These are phyloP conservation scores for Diarsia rubi DNA, from an alignment of 2,888 invertebrate species.

Conservation along the genomic window DNA sequence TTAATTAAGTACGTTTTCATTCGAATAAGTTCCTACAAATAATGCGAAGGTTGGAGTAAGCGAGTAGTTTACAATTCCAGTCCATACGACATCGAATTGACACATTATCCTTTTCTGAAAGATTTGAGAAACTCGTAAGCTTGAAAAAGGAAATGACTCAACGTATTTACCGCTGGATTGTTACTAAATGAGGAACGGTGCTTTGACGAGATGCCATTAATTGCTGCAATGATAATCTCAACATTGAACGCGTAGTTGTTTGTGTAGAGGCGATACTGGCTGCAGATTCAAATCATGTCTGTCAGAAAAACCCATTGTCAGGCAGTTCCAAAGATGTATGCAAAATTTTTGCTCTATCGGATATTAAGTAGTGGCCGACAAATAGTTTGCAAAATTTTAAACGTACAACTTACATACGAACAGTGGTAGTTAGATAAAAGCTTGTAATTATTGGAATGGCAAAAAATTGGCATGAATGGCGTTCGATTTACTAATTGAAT, in stretches of 20 bases:
- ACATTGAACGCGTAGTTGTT: background rate
- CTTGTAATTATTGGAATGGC: background rate
- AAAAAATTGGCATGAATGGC: too few relatives aligned
- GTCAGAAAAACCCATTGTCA: background rate
- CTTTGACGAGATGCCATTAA: background rate
- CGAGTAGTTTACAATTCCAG: background rate
- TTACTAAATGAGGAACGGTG: background rate
- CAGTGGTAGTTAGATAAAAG: background rate
- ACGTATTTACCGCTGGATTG: background rate
- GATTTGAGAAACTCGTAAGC: background rate
- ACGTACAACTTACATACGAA: background rate
- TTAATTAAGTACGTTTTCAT: background rate
- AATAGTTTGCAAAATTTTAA: background rate
- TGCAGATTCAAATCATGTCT: background rate
- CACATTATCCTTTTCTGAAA: background rate
- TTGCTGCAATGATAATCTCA: background rate
- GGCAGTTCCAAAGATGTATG: background rate
- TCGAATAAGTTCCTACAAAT: conserved; percentile 1
- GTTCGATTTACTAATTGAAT: conserved; percentile 2
- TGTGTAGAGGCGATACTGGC: background rate
- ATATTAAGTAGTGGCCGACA: background rate
- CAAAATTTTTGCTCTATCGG: background rate
- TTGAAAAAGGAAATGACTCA: background rate
- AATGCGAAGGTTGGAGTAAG: background rate
- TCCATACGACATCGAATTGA: background rate